Conservation (phyloP, 2,888 invertebrate species). For the Drosophila paranaensis region DNA sequence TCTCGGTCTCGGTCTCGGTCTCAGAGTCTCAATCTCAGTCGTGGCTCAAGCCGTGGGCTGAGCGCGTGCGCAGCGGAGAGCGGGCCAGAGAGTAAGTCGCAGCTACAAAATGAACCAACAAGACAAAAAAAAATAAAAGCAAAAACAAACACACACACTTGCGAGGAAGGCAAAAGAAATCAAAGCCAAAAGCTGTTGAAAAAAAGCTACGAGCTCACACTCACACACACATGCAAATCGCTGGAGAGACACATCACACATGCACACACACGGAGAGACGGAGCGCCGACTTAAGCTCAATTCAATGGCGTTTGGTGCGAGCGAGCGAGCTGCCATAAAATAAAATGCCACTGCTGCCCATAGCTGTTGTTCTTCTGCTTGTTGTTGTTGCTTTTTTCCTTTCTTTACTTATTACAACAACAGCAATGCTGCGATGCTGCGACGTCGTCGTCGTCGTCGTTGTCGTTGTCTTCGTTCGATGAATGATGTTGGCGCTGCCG, state of each 20-base stretch:
- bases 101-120: slow-evolving; percentile 37
- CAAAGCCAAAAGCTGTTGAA: slow-evolving; percentile 71
- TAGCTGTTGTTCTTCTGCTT: slow-evolving; percentile 20
- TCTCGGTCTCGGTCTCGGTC: slow-evolving; percentile 32
- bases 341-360: slow-evolving; percentile 55
- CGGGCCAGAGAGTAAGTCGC: slow-evolving; percentile 31
- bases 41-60: slow-evolving; percentile 43
- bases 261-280: slow-evolving; percentile 47
- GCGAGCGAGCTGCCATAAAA: slow-evolving; percentile 63
- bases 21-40: slow-evolving; percentile 42
- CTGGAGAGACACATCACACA: slow-evolving; percentile 37
- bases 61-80: slow-evolving; percentile 67
- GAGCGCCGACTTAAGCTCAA: slow-evolving; percentile 67
- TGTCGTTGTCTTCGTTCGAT: slow-evolving; percentile 69
- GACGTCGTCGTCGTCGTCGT: slow-evolving; percentile 38
- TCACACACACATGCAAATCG: slow-evolving; percentile 20
- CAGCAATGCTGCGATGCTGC: slow-evolving; percentile 63
- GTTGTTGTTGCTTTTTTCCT: slow-evolving; percentile 47
- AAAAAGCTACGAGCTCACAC: slow-evolving; percentile 34
- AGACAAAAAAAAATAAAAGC: slow-evolving; percentile 14
- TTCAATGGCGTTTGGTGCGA: slow-evolving; percentile 79
- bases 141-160: neutral
- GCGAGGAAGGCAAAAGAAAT: slow-evolving; percentile 67
- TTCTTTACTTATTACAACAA: slow-evolving; percentile 70
- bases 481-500: slow-evolving; percentile 71